Percentiles rank a stretch among this genome's conserved stretches.
Conservation (phyloP, 2,113 vertebrate species). For the Xenus cinereus region DNA sequence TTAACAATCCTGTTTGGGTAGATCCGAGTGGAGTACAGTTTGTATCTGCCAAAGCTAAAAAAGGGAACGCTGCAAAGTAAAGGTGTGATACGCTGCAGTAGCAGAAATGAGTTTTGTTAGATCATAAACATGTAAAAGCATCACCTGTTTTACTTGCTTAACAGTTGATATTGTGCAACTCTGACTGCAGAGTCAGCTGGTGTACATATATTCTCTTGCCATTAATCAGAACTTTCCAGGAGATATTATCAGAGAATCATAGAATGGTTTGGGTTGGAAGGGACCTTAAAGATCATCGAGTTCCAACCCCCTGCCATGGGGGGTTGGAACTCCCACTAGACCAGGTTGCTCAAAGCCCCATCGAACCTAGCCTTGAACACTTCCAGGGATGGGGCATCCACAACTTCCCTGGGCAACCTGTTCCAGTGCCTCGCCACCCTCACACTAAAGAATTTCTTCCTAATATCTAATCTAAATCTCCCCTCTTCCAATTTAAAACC, state of each 20-base stretch:
- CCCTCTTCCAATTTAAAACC: too few relatives aligned
- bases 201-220: rapidly evolving
- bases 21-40: not conserved
- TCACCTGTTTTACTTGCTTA: constrained; percentile 1
- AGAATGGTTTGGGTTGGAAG: too few relatives aligned
- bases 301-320: too few relatives aligned
- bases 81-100: not conserved
- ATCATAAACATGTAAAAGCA: not conserved
- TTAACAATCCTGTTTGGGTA: not conserved
- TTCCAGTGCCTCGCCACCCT: too few relatives aligned
- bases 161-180: not conserved
- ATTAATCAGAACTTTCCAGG: not conserved
- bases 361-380: too few relatives aligned
- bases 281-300: too few relatives aligned
- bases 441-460: too few relatives aligned
- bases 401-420: too few relatives aligned
- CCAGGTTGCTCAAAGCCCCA: too few relatives aligned
- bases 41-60: not conserved
- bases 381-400: too few relatives aligned
- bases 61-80: not conserved
- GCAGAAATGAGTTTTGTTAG: not conserved
- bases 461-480: too few relatives aligned
- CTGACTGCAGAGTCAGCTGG: not conserved
- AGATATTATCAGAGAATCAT: not conserved
- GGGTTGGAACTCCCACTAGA: too few relatives aligned